Base-by-base conservation (phyloP, 2,888 invertebrate genomes). In the Cheilosia impressa region DNA sequence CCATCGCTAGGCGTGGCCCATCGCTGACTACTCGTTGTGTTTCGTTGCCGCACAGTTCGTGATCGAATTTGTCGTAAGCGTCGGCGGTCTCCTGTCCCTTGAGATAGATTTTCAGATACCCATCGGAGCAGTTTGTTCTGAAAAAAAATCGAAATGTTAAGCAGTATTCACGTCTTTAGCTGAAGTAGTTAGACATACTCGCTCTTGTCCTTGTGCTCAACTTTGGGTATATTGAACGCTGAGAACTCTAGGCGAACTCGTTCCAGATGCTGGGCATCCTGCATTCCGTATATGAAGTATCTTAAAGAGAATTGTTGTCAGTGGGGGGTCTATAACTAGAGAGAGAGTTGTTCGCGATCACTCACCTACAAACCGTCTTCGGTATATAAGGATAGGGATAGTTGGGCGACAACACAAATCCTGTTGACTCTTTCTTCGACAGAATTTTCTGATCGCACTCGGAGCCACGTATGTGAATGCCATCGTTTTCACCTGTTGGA, bases 401-500 rank as follows among this genome's bases (percentile, higher is more conserved):
- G 93, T 98, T 98, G 89, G 99, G 99, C 93, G 98, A 98, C 93
- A 96, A 97, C 90, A 99, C 98, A 92, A 94, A 95, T 89, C 99
- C 99, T 90, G 95, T 96, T 80, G 98, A 97, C 93, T 98, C 97
- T 93, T 97, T 97, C 93, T 96, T 96, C 93, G 98, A 98, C 89
- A 98, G 94, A 91, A 99, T 98, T 93, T 98, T 97, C 93, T 98
- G 98, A 94, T 99, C 99, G 94, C 99, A 99, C 93, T 99, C 99
- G 89, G 98, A 98, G 91, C 98, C 98, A 91, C 97, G 95, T 92
- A 98, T 98, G 93, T 98, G 98, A 94, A 97, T 96, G 88, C 98
- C 98, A 92, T 97, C 97, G 93, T 97, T 96, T 94, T 96, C 96
- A 93, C 96, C 96, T 91, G 60, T 65, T 10, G 6, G 4, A 27